Percentiles rank a stretch among this genome's conserved stretches.
phyloP scores from a whole-genome alignment of 2,888 invertebrate genomes.

The Cheilosia urbana region DNA sequence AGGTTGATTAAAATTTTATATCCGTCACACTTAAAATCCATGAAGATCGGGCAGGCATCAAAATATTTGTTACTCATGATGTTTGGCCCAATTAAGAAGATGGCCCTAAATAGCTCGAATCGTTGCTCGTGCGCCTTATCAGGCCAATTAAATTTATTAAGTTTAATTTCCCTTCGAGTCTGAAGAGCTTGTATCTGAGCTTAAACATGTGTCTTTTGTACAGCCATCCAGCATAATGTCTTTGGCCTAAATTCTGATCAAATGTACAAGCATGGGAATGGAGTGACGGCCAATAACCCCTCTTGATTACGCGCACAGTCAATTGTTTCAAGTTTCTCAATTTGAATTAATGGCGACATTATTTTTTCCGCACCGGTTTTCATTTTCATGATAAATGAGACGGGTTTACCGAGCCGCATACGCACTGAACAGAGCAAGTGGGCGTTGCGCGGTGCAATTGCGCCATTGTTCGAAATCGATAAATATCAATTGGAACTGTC shows the following conservation, averaged over 20 bases:
- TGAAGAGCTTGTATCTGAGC: slow-evolving; percentile 16
- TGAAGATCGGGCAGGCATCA: slow-evolving; percentile 59
- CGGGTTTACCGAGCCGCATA: slow-evolving; percentile 13
- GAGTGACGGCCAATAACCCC: slow-evolving; percentile 57
- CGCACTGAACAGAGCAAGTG: slow-evolving; percentile 44
- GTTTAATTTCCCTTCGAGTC: slow-evolving; percentile 10
- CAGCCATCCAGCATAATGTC: slow-evolving; percentile 47
- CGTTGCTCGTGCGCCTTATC: slow-evolving; percentile 6
- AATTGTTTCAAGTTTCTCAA: slow-evolving; percentile 55
- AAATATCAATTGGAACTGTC: slow-evolving; percentile 74
- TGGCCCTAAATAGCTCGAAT: not conserved
- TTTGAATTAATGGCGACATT: slow-evolving; percentile 71
- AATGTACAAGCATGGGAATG: not conserved
- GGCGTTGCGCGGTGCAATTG: slow-evolving; percentile 51
- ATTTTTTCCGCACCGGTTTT: slow-evolving; percentile 36
- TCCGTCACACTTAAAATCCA: slow-evolving; percentile 57
- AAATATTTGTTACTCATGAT: slow-evolving; percentile 40
- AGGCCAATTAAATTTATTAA: slow-evolving; percentile 47
- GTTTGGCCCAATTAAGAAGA: slow-evolving; percentile 8
- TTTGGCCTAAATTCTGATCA: slow-evolving; percentile 37
- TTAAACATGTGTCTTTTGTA: slow-evolving; percentile 36
- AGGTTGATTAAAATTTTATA: slow-evolving; percentile 60
- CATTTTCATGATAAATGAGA: slow-evolving; percentile 51
- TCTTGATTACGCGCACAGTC: slow-evolving; percentile 11
- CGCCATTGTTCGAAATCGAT: slow-evolving; percentile 66